phyloP scores from a whole-genome alignment of 1,140 invertebrate genomes.

The Philopotamus ludificatus region DNA sequence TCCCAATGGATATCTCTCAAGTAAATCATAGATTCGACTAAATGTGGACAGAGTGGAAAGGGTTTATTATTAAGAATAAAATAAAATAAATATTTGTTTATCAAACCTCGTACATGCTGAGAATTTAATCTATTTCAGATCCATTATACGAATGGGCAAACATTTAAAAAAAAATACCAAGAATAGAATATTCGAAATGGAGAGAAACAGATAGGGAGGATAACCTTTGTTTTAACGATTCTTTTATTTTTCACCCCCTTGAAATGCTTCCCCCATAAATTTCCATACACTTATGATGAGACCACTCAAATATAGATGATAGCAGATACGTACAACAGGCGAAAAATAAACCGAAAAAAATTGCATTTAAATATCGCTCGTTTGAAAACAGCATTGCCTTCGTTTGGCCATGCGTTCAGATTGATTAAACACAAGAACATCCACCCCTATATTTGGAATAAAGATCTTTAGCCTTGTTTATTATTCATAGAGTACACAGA shows the following conservation, averaged over 20 bases:
- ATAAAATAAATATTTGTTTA: too few species aligned
- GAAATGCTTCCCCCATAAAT: not conserved
- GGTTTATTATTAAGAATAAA: too few species aligned
- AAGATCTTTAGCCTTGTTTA: not conserved
- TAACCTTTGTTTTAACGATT: constrained; percentile 11
- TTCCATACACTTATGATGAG: constrained; percentile 1
- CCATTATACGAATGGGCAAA: not conserved
- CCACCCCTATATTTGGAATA: not conserved
- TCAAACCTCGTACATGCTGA: too few species aligned
- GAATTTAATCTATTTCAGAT: constrained; percentile 7
- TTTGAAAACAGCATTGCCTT: not conserved
- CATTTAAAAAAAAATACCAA: not conserved
- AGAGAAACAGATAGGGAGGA: not conserved
- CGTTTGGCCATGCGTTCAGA: too few species aligned
- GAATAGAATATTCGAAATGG: not conserved
- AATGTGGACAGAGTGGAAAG: too few species aligned
- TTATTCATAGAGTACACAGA: constrained; percentile 1
- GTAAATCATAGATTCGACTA: too few species aligned
- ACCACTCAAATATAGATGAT: constrained; percentile 9
- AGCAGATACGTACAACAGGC: not conserved
- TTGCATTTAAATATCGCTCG: too few species aligned
- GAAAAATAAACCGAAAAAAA: not conserved
- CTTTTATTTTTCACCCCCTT: not conserved
- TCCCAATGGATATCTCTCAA: too few species aligned
- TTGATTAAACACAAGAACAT: too few species aligned